Evolutionary conservation across 2,113 vertebrate species (phyloP), one percentile per base, ranked within the genome.

Genomic region (Hemibagrus wyckioides): DNA sequence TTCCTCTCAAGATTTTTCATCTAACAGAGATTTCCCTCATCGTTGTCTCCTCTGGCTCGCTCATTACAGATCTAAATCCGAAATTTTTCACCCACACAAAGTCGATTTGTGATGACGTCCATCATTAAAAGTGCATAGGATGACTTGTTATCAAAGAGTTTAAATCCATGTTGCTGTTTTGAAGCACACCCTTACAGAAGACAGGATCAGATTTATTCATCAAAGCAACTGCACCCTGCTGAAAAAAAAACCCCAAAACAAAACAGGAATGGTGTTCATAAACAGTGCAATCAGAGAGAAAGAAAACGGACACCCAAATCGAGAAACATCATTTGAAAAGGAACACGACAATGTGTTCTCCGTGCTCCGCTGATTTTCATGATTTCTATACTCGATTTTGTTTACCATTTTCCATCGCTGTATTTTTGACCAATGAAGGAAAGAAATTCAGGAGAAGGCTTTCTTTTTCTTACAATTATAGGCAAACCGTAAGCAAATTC

Each of bases 241-340:
- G 33, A 36, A 57, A 80, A 39, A 9, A 10, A 19, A 57, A 52
- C 36, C 19, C 3, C 50, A 36, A 15, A 80, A 39, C 36, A 57
- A 57, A 80, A 57, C 79, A 80, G 52, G 79, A 80, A 56, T 57
- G 21, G 50, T 36, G 52, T 57, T 80, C 54, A 57, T 80, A 57
- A 80, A 80, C 79, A 80, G 30, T 39, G 52, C 36, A 80, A 80
- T 80, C 54, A 80, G 77, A 80, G 48, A 33, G 65, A 23, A 41
- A 39, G 25, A 80, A 39, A 57, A 25, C 6, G 52, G 75, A 23
- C 50, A 54, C 54, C n/a, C 50, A 80, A 80, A 54, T 33, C n/a
- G 30, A 80, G 50, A 80, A 57, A 14, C 30, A 57, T 4, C 6
- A 33, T 76, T 50, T 76, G 75, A 14, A 76, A 25, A n/a, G 44